Evolutionary conservation across 2,888 invertebrate species (phyloP), one percentile per base, ranked within the genome.

Genomic region (Drosophila mayaguana): DNA sequence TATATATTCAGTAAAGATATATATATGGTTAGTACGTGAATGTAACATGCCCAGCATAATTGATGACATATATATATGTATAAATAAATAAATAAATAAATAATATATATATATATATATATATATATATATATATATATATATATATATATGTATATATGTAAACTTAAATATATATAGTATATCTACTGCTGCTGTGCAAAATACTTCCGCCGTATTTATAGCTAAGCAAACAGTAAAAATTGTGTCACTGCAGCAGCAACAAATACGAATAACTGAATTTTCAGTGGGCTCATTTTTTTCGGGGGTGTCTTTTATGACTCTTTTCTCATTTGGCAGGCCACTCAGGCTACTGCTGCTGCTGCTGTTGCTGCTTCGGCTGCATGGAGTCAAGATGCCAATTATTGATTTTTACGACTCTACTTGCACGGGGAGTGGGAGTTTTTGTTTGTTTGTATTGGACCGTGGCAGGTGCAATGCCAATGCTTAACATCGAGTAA

Each of bases 391-490:
- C 67, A 78, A 75, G 75, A 86, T 78, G 78, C 78, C 72, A 78
- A 59, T 72, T 83, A 83, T 83, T 81, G 83, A 83, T 83, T 83
- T 83, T 83, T 77, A 70, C 70, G 65, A 53, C 50, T 57, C 34
- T 43, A 48, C 46, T 69, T 18, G 45, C 16, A 46, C 7, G 34
- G 12, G 25, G 36, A 20, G 50, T 36, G 45, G 63, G 46, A 65
- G 54, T 77, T 59, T 69, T 32, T 32, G 54, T 69, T n/a, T n/a
- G n/a, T n/a, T n/a, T n/a, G n/a, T 53, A 34, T 69, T 76, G 42
- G 38, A 32, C 25, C 40, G 14, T 40, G 42, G n/a, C 74, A 75
- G 75, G 56, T 70, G 68, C 68, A 66, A 46, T 62, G 57, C 16
- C 25, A 54, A 20, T 56, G 65, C 40, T 12, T 36, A 45, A 20